phyloP scores from a whole-genome alignment of 1,140 invertebrate species.

The Chrysopa pallens region DNA sequence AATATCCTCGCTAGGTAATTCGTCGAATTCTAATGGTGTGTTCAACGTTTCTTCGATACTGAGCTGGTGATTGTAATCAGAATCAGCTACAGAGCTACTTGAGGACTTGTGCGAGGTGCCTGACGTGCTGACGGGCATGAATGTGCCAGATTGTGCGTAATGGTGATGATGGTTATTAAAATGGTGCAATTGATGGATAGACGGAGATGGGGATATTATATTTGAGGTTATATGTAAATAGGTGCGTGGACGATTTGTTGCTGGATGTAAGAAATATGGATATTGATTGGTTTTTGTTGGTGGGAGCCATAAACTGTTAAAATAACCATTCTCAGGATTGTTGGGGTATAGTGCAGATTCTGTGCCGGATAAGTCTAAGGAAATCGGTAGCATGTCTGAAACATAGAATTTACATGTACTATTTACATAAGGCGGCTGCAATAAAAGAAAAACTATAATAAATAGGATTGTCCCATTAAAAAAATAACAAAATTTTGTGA shows the following conservation, averaged over 20 bases:
- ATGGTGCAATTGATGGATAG: slow-evolving; percentile 14
- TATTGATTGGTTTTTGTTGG: slow-evolving; percentile 27
- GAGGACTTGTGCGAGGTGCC: slow-evolving; percentile 20
- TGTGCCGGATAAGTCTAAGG: slow-evolving; percentile 32
- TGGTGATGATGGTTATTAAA: slow-evolving; percentile 15
- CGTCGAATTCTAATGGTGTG: slow-evolving; percentile 12
- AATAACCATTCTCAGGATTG: slow-evolving; percentile 28
- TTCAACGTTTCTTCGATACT: not conserved
- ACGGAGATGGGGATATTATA: slow-evolving; percentile 13
- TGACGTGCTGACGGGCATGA: slow-evolving; percentile 6
- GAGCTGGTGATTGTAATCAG: slow-evolving; percentile 17
- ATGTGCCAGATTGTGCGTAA: slow-evolving; percentile 6
- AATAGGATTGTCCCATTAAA: no score
- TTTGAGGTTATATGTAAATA: slow-evolving; percentile 13
- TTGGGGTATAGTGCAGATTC: slow-evolving; percentile 33
- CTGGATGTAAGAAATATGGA: slow-evolving; percentile 34
- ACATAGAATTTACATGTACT: slow-evolving; percentile 20
- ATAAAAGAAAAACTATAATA: no score
- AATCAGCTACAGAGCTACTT: slow-evolving; percentile 19
- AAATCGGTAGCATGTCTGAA: slow-evolving; percentile 33
- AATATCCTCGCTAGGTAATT: slow-evolving; percentile 8
- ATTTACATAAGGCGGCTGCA: not conserved
- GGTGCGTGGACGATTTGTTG: slow-evolving; percentile 21
- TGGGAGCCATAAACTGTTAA: slow-evolving; percentile 31
- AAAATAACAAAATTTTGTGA: no score